Percentiles rank a stretch among this genome's conserved stretches.
phyloP scores from a whole-genome alignment of 1,140 invertebrate genomes.

The Pentalonia nigronervosa region DNA sequence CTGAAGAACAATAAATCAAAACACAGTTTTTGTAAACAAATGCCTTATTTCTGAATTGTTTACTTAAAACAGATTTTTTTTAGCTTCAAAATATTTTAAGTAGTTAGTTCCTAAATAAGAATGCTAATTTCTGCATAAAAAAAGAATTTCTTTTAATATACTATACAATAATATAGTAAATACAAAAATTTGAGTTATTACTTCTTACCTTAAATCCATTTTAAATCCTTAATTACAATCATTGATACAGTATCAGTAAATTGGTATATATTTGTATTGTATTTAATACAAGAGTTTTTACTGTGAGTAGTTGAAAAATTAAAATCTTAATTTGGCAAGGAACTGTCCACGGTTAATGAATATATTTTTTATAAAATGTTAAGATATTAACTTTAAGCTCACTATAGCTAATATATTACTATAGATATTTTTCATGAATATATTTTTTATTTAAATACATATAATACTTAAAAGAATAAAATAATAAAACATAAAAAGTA shows the following conservation, averaged over 20 bases:
- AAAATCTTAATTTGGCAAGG: neutral
- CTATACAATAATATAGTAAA: neutral
- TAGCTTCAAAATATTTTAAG: neutral
- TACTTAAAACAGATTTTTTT: neutral
- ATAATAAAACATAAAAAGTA: neutral
- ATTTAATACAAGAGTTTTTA: neutral
- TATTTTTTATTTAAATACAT: neutral
- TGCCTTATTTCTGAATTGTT: neutral
- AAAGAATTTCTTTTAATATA: neutral
- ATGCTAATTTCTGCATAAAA: neutral
- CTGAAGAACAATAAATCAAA: conserved; percentile 38
- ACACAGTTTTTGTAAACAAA: neutral
- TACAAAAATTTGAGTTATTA: neutral
- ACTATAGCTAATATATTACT: neutral
- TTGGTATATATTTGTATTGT: neutral
- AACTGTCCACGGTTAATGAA: neutral
- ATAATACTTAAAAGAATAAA: neutral
- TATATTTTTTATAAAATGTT: neutral
- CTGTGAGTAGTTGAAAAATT: neutral
- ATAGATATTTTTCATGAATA: neutral
- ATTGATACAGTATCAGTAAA: neutral
- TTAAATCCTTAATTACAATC: neutral
- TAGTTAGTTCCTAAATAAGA: neutral
- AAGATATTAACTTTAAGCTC: neutral
- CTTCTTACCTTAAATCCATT: neutral